These are phyloP conservation scores for Lasioglossum calceatum DNA, from an alignment of 2,888 invertebrate species.

Conservation along the genomic window DNA sequence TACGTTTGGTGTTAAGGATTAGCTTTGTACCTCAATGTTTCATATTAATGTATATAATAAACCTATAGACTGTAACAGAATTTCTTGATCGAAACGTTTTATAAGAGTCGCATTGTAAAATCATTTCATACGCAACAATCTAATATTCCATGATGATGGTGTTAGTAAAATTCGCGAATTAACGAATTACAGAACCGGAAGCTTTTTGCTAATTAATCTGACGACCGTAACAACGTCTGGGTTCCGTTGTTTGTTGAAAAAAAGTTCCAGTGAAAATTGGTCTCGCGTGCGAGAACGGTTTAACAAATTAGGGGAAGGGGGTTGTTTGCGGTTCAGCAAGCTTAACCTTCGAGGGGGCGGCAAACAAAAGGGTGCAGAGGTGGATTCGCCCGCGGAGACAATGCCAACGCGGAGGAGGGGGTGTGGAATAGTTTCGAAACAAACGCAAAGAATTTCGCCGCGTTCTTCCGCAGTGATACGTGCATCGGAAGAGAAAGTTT, in stretches of 20 bases:
- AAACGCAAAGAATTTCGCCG: conserved; percentile 6
- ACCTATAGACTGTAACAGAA: too few species aligned
- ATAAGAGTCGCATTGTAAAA: too few species aligned
- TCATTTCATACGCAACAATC: too few species aligned
- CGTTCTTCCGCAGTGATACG: conserved; percentile 45
- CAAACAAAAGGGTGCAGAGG: conserved; percentile 4
- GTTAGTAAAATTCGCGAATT: not conserved
- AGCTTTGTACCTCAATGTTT: too few species aligned
- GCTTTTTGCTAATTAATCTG: not conserved
- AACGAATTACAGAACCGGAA: not conserved
- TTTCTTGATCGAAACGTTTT: too few species aligned
- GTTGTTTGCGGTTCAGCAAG: conserved; percentile 9
- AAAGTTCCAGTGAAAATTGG: not conserved
- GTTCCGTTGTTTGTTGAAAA: not conserved
- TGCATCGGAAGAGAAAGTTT: conserved; percentile 41
- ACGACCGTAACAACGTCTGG: not conserved
- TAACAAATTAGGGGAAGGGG: conserved; percentile 1
- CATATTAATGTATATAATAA: too few species aligned
- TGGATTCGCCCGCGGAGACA: not conserved
- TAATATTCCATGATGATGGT: not conserved
- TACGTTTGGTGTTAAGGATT: too few species aligned
- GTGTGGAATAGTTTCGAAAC: conserved; percentile 28
- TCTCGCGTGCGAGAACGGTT: not conserved
- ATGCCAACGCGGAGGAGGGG: conserved; percentile 3
- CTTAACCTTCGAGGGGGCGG: not conserved